These are phyloP conservation scores for Cyclina sinensis DNA, from an alignment of 1,140 invertebrate genomes.

Conservation along the genomic window DNA sequence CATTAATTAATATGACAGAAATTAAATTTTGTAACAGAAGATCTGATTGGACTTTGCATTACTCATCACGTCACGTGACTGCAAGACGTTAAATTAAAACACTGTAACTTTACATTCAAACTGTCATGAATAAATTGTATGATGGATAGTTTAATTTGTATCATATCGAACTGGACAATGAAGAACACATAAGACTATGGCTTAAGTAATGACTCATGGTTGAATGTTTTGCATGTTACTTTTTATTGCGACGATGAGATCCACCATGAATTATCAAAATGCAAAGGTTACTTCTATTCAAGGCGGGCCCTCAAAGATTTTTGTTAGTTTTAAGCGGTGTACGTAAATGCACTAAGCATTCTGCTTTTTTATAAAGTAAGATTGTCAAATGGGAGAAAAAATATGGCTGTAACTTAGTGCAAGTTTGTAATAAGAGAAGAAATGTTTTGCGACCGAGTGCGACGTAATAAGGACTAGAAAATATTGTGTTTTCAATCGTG, in stretches of 20 bases:
- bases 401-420: conserved; percentile 54
- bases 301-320: not conserved
- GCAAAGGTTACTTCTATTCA: conserved; percentile 5
- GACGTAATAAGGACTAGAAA: too few species aligned
- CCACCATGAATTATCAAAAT: not conserved
- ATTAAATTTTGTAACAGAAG: conserved; percentile 35
- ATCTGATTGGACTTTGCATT: conserved; percentile 1
- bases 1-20: conserved; percentile 2
- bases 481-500: too few species aligned
- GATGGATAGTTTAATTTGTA: conserved; percentile 24
- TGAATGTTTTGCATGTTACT: too few species aligned
- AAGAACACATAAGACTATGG: conserved; percentile 3
- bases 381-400: conserved; percentile 1
- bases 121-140: conserved; percentile 16
- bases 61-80: conserved; percentile 27
- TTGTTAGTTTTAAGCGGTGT: not conserved
- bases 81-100: conserved; percentile 6
- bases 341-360: not conserved
- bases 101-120: conserved; percentile 11
- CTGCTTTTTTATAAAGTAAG: not conserved
- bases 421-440: not conserved
- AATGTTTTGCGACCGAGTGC: too few species aligned
- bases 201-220: not conserved
- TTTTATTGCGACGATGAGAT: too few species aligned
- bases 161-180: conserved; percentile 3